phyloP scores from a whole-genome alignment of 2,888 invertebrate species.

The Andrena flavipes region DNA sequence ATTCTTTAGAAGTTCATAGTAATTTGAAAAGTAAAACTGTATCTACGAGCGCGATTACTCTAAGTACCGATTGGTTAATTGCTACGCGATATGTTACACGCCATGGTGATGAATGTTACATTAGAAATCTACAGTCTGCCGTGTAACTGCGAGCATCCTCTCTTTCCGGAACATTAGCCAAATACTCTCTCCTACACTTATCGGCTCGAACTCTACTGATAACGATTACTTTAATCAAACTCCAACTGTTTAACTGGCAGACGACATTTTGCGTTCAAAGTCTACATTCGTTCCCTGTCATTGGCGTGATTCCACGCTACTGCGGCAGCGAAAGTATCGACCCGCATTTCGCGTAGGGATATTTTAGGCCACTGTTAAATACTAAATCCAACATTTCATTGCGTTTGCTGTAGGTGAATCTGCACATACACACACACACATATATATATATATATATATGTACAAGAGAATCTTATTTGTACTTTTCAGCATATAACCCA shows the following conservation, averaged over 20 bases:
- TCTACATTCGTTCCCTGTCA: no score
- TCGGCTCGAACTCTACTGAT: background rate
- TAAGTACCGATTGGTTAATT: slow-evolving; percentile 3
- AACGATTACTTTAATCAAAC: slow-evolving; percentile 28
- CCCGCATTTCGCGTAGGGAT: no score
- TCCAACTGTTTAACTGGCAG: slow-evolving; percentile 2
- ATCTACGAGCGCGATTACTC: background rate
- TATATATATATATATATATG: no score
- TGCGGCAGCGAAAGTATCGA: slow-evolving; percentile 4
- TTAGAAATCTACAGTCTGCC: background rate
- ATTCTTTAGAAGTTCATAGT: slow-evolving; percentile 5
- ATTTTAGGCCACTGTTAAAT: no score
- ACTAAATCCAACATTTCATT: no score
- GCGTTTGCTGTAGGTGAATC: no score
- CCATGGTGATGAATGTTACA: slow-evolving; percentile 8
- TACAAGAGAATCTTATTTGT: no score
- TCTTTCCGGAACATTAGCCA: background rate
- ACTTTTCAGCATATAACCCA: no score
- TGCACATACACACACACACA: no score
- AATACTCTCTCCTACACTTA: background rate
- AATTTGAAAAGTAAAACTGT: background rate
- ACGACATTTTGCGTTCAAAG: no score
- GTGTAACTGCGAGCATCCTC: background rate
- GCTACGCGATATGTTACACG: background rate
- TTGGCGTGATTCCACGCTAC: background rate